A percentile compares a stretch with the other conserved stretches of the same genome.
These are phyloP conservation scores for Sinocyclocheilus grahami DNA, from an alignment of 2,113 vertebrate genomes.

Conservation along the genomic window DNA sequence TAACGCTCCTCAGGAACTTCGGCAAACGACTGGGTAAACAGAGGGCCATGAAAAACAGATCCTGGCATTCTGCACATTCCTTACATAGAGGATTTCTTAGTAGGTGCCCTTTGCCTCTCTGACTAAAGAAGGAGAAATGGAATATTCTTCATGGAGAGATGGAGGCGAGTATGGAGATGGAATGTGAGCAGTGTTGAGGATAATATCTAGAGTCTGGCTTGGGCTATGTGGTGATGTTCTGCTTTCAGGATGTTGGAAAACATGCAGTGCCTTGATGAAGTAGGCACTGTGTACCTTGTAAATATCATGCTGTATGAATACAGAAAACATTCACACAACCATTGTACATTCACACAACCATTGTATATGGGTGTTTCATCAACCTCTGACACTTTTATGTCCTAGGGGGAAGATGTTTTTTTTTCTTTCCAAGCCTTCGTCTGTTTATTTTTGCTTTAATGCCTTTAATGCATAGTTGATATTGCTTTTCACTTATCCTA, in stretches of 20 bases:
- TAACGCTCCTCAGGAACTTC: conserved; percentile 32
- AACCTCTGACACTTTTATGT: background rate
- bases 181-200: conserved; percentile 25
- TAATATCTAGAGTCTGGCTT: conserved; percentile 3
- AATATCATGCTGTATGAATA: background rate
- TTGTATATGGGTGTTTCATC: too few relatives aligned
- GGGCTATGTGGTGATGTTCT: background rate
- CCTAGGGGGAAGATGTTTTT: too few relatives aligned
- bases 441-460: too few relatives aligned
- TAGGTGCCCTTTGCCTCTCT: conserved; percentile 35
- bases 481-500: background rate
- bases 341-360: too few relatives aligned
- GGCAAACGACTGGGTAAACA: conserved; percentile 37
- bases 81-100: conserved; percentile 32
- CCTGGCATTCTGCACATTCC: conserved; percentile 53
- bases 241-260: background rate
- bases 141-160: conserved; percentile 29
- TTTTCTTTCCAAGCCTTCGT: background rate
- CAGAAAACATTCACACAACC: too few relatives aligned
- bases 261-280: too few relatives aligned
- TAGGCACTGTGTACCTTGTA: background rate
- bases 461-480: background rate
- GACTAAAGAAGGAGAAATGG: conserved; percentile 52
- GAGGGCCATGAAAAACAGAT: conserved; percentile 44
- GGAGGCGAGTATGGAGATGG: conserved; percentile 22